Evolutionary conservation across 2,113 vertebrate genomes (phyloP).

Genomic region (Myxocyprinus asiaticus): DNA sequence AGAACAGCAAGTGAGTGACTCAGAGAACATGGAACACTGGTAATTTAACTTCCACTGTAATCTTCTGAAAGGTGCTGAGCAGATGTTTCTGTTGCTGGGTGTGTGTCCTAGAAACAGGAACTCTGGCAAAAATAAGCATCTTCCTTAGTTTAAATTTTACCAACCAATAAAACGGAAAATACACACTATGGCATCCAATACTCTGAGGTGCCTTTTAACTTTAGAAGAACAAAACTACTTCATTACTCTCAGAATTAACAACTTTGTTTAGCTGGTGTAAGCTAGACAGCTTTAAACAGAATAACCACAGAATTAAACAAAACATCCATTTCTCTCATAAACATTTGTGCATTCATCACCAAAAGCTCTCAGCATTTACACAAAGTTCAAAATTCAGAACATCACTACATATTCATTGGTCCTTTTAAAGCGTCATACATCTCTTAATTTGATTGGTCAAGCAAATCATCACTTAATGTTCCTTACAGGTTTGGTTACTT

Average conservation of each 20-base stretch:
- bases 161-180: not conserved
- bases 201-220: not conserved
- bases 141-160: not conserved
- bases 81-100: not conserved
- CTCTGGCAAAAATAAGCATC: no score
- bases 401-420: constrained; percentile 15
- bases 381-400: constrained; percentile 10
- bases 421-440: constrained; percentile 15
- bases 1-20: not conserved
- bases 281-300: not conserved
- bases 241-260: not conserved
- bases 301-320: constrained; percentile 6
- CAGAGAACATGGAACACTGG: not conserved
- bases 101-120: not conserved
- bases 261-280: constrained; percentile 16
- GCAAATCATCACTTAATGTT: not conserved
- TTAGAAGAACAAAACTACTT: constrained; percentile 2
- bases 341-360: constrained; percentile 3
- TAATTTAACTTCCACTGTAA: no score
- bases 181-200: not conserved
- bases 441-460: not conserved
- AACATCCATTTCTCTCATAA: not conserved
- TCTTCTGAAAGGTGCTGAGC: no score
- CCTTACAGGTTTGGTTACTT: not conserved
- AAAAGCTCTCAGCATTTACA: constrained; percentile 5